These are phyloP conservation scores for Andrena minutula DNA, from an alignment of 2,888 invertebrate species.

Conservation along the genomic window DNA sequence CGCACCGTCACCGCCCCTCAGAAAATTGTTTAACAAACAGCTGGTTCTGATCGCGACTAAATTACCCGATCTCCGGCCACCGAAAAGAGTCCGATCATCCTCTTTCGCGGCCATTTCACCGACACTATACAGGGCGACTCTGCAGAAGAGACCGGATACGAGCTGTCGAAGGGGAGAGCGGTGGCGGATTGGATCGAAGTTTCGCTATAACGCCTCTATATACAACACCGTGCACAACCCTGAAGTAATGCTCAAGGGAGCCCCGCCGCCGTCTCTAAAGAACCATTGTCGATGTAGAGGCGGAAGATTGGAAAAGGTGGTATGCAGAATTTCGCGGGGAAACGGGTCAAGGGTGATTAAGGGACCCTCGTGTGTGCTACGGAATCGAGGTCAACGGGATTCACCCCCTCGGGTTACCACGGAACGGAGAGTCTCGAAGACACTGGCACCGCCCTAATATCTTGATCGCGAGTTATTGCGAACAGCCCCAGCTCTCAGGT, in stretches of 20 bases:
- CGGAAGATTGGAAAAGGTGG: conserved; percentile 69
- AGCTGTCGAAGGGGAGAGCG: not conserved
- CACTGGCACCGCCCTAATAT: conserved; percentile 18
- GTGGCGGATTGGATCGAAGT: conserved; percentile 31
- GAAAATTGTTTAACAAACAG: not conserved
- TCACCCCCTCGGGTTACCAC: conserved; percentile 29
- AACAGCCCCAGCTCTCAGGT: not conserved
- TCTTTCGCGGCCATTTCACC: conserved; percentile 13
- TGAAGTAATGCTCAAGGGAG: conserved; percentile 45
- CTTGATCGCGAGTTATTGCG: conserved; percentile 33
- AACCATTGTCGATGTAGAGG: conserved; percentile 65
- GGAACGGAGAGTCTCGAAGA: conserved; percentile 34
- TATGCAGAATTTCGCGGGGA: conserved; percentile 64
- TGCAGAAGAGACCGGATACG: conserved; percentile 1
- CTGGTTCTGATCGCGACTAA: conserved; percentile 14
- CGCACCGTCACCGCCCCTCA: not conserved
- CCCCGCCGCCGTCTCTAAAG: conserved; percentile 46
- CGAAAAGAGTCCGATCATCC: conserved; percentile 29
- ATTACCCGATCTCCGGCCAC: conserved; percentile 20
- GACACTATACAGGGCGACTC: not conserved
- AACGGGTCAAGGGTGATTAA: conserved; percentile 75
- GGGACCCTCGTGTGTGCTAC: conserved; percentile 60
- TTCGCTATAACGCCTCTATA: conserved; percentile 19
- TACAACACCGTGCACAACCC: not conserved
- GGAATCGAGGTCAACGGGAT: conserved; percentile 69